Evolutionary conservation across 2,113 vertebrate species (phyloP), one percentile per base, ranked within the genome.

Genomic region (Monopterus albus): DNA sequence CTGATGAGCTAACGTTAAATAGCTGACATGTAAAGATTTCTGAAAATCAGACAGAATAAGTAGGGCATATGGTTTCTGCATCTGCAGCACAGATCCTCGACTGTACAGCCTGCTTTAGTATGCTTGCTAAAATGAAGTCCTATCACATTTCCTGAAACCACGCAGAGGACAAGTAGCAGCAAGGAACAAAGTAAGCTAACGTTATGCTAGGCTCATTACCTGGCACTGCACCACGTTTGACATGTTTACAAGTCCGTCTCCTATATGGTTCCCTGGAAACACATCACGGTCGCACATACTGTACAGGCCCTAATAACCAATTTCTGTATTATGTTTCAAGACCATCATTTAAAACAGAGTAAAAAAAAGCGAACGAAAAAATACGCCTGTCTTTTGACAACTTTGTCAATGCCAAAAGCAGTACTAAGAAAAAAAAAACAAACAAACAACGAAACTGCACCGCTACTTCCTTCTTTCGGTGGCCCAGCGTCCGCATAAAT

Each of bases 221-320:
- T 53, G 23, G 18, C 20, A 42, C 14, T 0, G 5, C 13, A 38
- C 6, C 78, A 73, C 18, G 62, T 18, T 51, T 53, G 7, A 1
- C 45, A 61, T 89, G 72, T 88, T 87, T 84, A 81, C 79, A 12
- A 40, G 88, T 91, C 87, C 88, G 84, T 72, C 87, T 39, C 17
- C 12, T 49, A 75, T 35, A 59, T 12, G n/a, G 2, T 36, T 35
- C 85, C 82, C 72, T 23, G 75, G 85, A 91, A 91, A 91, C 86
- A 82, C 36, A 39, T 6, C 15, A 2, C 11, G 26, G 23, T 4
- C 38, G 12, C 13, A 47, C 14, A n/a, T 0, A 23, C 1, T 6
- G 17, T 5, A 33, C 14, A 10, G 2, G 2, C 7, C 8, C 11
- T 21, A 1, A 14, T 8, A 1, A 0, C 2, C 6, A 5, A 7